phyloP scores from a whole-genome alignment of 2,113 vertebrate genomes.

The Laterallus jamaicensis region DNA sequence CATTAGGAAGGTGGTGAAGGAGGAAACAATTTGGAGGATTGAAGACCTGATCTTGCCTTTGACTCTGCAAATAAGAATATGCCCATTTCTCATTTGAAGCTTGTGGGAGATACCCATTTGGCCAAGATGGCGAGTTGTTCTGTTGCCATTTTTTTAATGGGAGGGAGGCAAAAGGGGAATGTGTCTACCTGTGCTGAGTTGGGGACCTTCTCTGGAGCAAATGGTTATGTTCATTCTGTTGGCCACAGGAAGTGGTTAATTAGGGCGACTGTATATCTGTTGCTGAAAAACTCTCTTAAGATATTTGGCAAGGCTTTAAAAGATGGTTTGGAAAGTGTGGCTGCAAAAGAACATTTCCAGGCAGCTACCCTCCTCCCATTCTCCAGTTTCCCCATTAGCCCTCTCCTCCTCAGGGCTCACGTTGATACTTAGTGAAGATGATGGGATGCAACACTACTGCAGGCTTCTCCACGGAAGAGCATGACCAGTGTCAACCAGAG shows the following conservation, averaged over 20 bases:
- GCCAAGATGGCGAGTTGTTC: neutral
- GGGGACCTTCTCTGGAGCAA: neutral
- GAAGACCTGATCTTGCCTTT: neutral
- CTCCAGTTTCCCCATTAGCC: neutral
- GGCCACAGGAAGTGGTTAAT: neutral
- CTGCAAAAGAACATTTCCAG: slow-evolving; percentile 31
- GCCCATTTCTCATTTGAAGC: neutral
- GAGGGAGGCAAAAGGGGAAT: neutral
- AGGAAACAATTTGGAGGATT: neutral
- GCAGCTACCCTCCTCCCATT: neutral
- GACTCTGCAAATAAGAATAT: neutral
- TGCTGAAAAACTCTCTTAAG: neutral
- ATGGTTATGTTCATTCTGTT: neutral
- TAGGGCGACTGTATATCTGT: neutral
- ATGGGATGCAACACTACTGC: slow-evolving; percentile 68
- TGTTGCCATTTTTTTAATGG: neutral
- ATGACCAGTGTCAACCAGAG: slow-evolving; percentile 63
- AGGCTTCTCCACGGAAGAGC: slow-evolving; percentile 47
- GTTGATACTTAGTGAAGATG: slow-evolving; percentile 64
- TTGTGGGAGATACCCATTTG: neutral
- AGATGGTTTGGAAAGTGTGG: slow-evolving; percentile 9
- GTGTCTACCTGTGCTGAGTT: neutral
- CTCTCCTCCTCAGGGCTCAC: slow-evolving; percentile 43
- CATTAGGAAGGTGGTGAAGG: neutral
- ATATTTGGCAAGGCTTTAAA: neutral